Base-by-base conservation (phyloP, 1,140 invertebrate species). In the Hyles vespertilio region DNA sequence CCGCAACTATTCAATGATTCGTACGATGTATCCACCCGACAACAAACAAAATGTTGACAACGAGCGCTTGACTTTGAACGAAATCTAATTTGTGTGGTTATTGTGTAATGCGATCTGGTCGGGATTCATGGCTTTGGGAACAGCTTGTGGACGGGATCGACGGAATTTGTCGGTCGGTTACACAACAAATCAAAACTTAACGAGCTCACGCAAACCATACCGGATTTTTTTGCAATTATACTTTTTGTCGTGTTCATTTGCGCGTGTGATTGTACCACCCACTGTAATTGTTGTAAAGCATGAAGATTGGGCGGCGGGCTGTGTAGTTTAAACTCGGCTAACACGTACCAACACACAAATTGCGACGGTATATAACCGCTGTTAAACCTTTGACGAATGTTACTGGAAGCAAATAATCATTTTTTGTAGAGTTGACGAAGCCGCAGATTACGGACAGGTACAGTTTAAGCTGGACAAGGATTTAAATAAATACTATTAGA, bases 81-180 rank as follows among this genome's bases (percentile, higher is more conserved):
- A 80, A 88, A 88, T 88, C 84, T 88, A 88, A 88, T 88, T 87
- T 88, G 81, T 83, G 74, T 70, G 74, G 77, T 85, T 84, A 87
- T 87, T 88, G 84, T 88, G 82, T 81, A 85, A 85, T 78, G 72
- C 67, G 77, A 84, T 79, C 77, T 58, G 70, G 65, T 56, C 58
- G 60, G 66, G 57, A 56, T 59, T 71, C 74, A 63, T 65, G 63
- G 70, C 70, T 75, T 79, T 69, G 61, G 65, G 60, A 54, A 51
- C 53, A 62, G 46, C 59, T 71, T 77, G 79, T 79, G 70, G 54
- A 70, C 66, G 59, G 72, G 65, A 84, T 82, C 72, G 61, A 47
- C 60, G 62, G 73, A 74, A 85, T 85, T 84, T 83, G 74, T 76
- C 84, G 84, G 69, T 84, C 79, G 85, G 85, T 84, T 86, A 80